A percentile compares a stretch with the other conserved stretches of the same genome.
Conservation (phyloP, 2,113 vertebrate genomes). For the Bombycilla garrulus region DNA sequence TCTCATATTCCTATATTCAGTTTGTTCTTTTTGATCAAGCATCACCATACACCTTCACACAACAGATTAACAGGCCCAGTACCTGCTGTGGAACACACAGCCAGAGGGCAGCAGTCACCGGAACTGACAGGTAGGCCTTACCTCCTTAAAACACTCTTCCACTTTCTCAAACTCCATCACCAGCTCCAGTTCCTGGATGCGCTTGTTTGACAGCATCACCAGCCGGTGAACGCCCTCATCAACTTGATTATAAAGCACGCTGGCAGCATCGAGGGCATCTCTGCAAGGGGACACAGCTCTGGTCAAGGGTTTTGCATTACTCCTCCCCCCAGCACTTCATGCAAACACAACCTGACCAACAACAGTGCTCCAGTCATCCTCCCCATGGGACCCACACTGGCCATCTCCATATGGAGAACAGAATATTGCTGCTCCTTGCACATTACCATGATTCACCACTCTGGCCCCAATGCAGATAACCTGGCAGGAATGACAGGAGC, state of each 20-base stretch:
- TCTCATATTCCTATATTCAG: not conserved
- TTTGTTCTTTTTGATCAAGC: not conserved
- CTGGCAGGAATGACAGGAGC: not conserved
- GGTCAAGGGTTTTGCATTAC: not conserved
- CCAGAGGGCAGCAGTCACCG: not conserved
- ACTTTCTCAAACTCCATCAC: constrained; percentile 78
- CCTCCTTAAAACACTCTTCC: constrained; percentile 81
- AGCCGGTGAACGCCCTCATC: constrained; percentile 88
- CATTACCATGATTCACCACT: not conserved
- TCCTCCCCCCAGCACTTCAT: not conserved
- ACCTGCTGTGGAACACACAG: not conserved
- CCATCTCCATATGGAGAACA: not conserved
- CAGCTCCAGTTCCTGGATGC: constrained; percentile 81
- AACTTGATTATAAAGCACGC: constrained; percentile 80
- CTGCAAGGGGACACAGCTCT: constrained; percentile 56
- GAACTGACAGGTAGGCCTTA: constrained; percentile 39
- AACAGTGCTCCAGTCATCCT: not conserved
- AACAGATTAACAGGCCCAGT: not conserved
- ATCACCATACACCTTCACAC: not conserved
- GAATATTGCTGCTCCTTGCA: not conserved
- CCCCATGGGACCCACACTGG: rapidly evolving
- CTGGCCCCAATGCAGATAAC: not conserved
- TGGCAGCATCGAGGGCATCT: constrained; percentile 75
- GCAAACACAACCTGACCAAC: not conserved
- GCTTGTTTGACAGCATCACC: constrained; percentile 85